phyloP scores from a whole-genome alignment of 2,113 vertebrate genomes.

The Spermophilus dauricus region DNA sequence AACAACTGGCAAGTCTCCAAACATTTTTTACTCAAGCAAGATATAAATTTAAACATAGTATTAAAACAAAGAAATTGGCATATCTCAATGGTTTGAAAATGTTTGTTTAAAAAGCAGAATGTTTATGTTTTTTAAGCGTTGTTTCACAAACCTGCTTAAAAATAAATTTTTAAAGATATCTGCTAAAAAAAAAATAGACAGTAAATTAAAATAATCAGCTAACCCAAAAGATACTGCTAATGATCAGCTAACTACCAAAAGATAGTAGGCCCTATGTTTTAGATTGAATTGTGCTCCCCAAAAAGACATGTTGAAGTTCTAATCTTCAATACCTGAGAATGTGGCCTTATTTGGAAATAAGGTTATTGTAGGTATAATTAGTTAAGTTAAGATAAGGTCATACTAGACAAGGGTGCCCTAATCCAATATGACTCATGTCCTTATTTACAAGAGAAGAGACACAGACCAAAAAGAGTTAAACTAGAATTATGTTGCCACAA shows the following conservation, averaged over 20 bases:
- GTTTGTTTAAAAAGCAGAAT: background rate
- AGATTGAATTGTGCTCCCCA: background rate
- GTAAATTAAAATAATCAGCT: background rate
- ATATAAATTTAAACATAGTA: background rate
- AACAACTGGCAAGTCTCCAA: background rate
- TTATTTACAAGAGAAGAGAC: background rate
- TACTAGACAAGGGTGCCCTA: background rate
- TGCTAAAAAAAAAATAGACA: background rate
- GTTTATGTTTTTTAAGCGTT: background rate
- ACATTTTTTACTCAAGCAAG: background rate
- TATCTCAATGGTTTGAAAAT: background rate
- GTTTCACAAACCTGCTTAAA: background rate
- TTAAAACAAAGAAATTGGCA: background rate
- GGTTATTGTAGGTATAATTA: background rate
- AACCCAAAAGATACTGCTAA: background rate
- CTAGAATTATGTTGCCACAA: background rate
- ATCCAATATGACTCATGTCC: background rate
- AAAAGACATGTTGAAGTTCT: background rate
- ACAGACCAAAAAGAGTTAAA: background rate
- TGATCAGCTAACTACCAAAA: background rate
- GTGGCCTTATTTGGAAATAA: background rate
- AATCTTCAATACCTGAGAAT: background rate
- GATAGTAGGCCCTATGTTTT: background rate
- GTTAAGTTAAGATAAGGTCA: background rate
- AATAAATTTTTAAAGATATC: background rate